These are phyloP conservation scores for Danio rerio DNA, from an alignment of 2,113 vertebrate species.

Conservation along the genomic window DNA sequence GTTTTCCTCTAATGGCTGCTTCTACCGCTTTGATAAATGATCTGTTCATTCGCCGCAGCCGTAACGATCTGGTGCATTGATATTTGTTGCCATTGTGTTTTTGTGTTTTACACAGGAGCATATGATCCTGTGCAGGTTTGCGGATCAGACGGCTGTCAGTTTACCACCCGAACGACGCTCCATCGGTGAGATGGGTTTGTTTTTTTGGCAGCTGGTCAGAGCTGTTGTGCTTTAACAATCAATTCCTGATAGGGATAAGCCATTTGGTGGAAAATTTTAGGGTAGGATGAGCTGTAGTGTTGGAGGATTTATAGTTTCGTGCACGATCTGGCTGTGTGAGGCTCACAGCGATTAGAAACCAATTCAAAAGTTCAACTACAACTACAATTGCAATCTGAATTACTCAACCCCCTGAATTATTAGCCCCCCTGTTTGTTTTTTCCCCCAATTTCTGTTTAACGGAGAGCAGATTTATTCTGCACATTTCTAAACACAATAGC, in stretches of 20 bases:
- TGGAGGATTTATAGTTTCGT: too few species aligned
- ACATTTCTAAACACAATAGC: too few species aligned
- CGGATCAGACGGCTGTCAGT: slow-evolving; percentile 94
- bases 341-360: not conserved
- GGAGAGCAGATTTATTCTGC: too few species aligned
- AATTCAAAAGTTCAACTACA: too few species aligned
- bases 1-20: slow-evolving; percentile 46
- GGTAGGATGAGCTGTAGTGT: not conserved
- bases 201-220: not conserved
- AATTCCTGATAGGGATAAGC: not conserved
- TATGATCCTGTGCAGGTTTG: slow-evolving; percentile 97
- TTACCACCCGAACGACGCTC: slow-evolving; percentile 84
- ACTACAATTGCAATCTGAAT: too few species aligned
- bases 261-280: not conserved
- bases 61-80: slow-evolving; percentile 70
- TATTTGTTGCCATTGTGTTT: too few species aligned
- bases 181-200: slow-evolving; percentile 78
- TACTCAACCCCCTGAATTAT: too few species aligned
- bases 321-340: too few species aligned
- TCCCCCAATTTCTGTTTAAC: too few species aligned
- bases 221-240: not conserved
- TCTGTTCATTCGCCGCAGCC: slow-evolving; percentile 48
- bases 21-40: slow-evolving; percentile 66
- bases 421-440: too few species aligned
- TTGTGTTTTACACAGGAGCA: slow-evolving; percentile 85